Conservation (phyloP, 2,113 vertebrate genomes). For the Solea solea region DNA sequence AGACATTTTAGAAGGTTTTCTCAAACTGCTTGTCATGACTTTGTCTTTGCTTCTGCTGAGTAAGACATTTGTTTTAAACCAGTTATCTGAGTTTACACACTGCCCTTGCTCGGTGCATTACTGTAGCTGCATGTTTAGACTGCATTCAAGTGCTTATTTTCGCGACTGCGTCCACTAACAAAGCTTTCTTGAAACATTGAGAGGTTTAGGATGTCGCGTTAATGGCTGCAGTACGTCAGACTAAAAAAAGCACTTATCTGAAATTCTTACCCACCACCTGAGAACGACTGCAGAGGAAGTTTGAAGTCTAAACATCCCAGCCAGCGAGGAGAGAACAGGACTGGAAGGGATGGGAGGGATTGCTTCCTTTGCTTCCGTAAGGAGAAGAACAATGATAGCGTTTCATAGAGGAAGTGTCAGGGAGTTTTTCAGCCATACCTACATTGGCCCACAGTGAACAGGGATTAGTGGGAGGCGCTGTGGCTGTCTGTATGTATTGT, state of each 20-base stretch:
- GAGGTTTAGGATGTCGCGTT: constrained; percentile 22
- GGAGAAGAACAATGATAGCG: constrained; percentile 67
- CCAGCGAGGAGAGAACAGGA: constrained; percentile 46
- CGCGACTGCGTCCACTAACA: background rate
- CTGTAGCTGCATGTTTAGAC: constrained; percentile 39
- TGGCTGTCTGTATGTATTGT: constrained; percentile 55
- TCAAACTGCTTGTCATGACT: constrained; percentile 10
- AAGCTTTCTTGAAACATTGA: background rate
- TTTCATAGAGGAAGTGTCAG: constrained; percentile 54
- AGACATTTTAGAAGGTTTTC: constrained; percentile 2
- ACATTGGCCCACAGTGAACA: background rate
- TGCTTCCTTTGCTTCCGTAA: constrained; percentile 55
- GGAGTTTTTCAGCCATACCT: constrained; percentile 47
- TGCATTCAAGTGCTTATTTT: constrained; percentile 6
- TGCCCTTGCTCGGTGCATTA: constrained; percentile 22
- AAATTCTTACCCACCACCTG: constrained; percentile 44
- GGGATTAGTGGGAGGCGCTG: constrained; percentile 20
- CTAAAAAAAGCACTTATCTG: constrained; percentile 15
- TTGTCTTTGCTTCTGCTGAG: constrained; percentile 10
- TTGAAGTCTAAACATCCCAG: constrained; percentile 63
- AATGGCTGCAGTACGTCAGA: constrained; percentile 1
- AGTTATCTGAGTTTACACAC: constrained; percentile 51
- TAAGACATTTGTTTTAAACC: background rate
- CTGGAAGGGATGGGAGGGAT: constrained; percentile 70
- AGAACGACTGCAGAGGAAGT: constrained; percentile 53